Evolutionary conservation across 2,888 invertebrate species (phyloP).

Genomic region (Ophion ventricosus): DNA sequence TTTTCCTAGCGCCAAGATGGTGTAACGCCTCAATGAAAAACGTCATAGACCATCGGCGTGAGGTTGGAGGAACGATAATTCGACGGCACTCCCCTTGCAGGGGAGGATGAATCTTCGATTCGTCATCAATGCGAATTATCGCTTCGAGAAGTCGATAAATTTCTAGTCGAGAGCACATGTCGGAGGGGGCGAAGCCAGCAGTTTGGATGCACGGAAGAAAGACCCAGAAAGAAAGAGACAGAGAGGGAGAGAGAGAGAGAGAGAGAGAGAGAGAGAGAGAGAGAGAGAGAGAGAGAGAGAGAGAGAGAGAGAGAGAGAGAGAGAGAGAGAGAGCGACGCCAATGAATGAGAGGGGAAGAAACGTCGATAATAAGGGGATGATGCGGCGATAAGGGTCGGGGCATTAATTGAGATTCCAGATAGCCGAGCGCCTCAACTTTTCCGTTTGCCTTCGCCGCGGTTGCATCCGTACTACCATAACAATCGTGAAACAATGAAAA

Average conservation of each 20-base stretch:
- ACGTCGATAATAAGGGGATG: slow-evolving; percentile 79
- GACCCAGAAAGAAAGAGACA: background rate
- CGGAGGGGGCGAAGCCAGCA: background rate
- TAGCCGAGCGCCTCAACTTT: slow-evolving; percentile 75
- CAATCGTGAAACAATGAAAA: slow-evolving; percentile 76
- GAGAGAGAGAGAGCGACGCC: slow-evolving; percentile 22
- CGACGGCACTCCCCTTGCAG: background rate
- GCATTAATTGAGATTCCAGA: slow-evolving; percentile 81
- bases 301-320: slow-evolving; percentile 8
- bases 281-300: slow-evolving; percentile 8
- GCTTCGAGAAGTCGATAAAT: slow-evolving; percentile 38
- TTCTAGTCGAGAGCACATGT: slow-evolving; percentile 22
- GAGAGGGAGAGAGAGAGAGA: too few relatives aligned
- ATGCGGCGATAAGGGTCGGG: slow-evolving; percentile 76
- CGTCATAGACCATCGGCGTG: too few relatives aligned
- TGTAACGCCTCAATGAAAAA: too few relatives aligned
- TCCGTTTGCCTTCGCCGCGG: slow-evolving; percentile 63
- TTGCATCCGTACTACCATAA: slow-evolving; percentile 71
- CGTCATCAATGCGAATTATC: slow-evolving; percentile 23
- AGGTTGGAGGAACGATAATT: background rate
- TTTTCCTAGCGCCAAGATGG: too few relatives aligned
- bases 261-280: slow-evolving; percentile 3
- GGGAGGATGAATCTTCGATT: slow-evolving; percentile 22
- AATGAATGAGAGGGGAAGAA: slow-evolving; percentile 50
- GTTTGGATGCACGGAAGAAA: slow-evolving; percentile 2